Conservation (phyloP, 2,888 invertebrate species). For the Thera britannica region DNA sequence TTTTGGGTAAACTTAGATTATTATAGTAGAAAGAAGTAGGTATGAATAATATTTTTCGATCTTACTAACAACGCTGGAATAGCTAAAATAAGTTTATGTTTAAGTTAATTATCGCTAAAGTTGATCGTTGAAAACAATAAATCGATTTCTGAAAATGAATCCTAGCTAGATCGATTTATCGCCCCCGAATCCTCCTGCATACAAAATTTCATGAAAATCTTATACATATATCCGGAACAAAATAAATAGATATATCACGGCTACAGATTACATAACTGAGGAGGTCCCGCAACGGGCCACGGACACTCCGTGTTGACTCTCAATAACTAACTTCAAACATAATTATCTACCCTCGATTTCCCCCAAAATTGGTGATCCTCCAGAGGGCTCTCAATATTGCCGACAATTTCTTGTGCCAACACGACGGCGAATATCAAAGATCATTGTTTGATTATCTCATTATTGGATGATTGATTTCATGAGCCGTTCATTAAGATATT, state of each 20-base stretch:
- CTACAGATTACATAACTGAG: slow-evolving; percentile 17
- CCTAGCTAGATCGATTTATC: too few species aligned
- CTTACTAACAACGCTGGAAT: too few species aligned
- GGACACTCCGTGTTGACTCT: slow-evolving; percentile 77
- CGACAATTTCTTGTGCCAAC: slow-evolving; percentile 83
- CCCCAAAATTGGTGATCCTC: slow-evolving; percentile 79
- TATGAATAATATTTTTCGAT: too few species aligned
- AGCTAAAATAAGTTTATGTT: too few species aligned
- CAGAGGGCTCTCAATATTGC: slow-evolving; percentile 73
- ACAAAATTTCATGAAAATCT: too few species aligned
- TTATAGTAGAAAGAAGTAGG: too few species aligned
- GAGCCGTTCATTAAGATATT: slow-evolving; percentile 61
- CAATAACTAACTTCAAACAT: slow-evolving; percentile 84
- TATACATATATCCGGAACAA: background rate
- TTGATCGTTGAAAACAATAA: too few species aligned
- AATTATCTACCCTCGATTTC: slow-evolving; percentile 82
- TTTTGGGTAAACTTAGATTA: too few species aligned
- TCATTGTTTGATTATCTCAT: slow-evolving; percentile 83
- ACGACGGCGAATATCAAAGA: slow-evolving; percentile 72
- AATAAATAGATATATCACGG: slow-evolving; percentile 14
- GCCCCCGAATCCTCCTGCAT: too few species aligned
- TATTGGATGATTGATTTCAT: slow-evolving; percentile 80
- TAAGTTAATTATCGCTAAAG: too few species aligned
- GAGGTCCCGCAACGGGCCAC: slow-evolving; percentile 15
- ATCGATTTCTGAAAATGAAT: too few species aligned